Evolutionary conservation across 2,797 vertebrate genomes (phyloP), one percentile per base, ranked within the genome.

Genomic region (Gadopsis bispinosus): DNA sequence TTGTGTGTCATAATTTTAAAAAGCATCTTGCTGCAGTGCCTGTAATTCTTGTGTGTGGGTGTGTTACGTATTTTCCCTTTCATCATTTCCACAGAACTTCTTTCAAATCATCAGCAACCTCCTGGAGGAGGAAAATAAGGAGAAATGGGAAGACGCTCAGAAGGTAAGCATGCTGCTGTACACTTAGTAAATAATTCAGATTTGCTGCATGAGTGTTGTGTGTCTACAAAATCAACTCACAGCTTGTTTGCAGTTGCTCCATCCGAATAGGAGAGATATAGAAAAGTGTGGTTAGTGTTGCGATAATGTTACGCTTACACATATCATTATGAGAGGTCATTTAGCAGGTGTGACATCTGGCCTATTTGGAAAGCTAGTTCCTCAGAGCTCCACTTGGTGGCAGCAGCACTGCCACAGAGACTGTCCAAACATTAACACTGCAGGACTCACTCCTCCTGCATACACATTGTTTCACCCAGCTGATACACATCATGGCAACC

Each of bases 41-140:
- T 86, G 71, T 86, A 81, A 84, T 84, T 45, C 82, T 29, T 69
- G 37, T 73, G 79, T 83, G 91, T 86, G 85, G 84, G 87, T 78
- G 86, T 77, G 76, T 91, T 84, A 87, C 64, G 69, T 81, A 65
- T 88, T 86, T 86, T 67, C 66, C 69, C 59, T 88, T 86, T 92
- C 81, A 87, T 88, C 77, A 63, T 86, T 62, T 73, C 81, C 79
- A 69, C 96, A 99, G 98, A 99, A 99, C 94, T 99, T 99, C 95
- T 99, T 99, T 95, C 98, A 99, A 95, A 98, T 98, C 92, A 98
- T 99, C 95, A 99, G 98, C 92, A 99, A 99, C 90, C 97, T 99
- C 77, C 93, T 99, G 86, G 98, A 99, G 92, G 98, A 99, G 93
- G 98, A 99, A 92, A 99, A 99, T 95, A 97, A 97, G 89, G 98